phyloP scores from a whole-genome alignment of 1,140 invertebrate species.

The Orchesella cincta region DNA sequence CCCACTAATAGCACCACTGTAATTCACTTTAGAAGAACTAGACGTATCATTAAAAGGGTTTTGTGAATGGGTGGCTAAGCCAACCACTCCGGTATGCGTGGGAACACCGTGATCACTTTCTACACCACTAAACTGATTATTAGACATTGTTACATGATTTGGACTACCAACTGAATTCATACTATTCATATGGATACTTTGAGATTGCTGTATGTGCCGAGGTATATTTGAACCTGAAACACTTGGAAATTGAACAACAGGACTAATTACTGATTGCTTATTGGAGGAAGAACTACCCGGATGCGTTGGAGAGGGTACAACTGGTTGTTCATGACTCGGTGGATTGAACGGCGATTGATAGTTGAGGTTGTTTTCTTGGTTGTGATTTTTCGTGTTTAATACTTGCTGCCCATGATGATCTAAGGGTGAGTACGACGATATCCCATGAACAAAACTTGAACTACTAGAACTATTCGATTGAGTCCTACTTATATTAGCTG shows the following conservation, averaged over 20 bases:
- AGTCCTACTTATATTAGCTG: neutral
- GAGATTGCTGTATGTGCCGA: neutral
- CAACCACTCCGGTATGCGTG: neutral
- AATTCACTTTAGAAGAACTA: constrained; percentile 15
- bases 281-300: neutral
- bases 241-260: neutral
- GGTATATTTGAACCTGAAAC: neutral
- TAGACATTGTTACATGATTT: neutral
- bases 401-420: neutral
- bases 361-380: neutral
- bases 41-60: neutral
- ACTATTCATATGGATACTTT: constrained; percentile 19
- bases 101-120: neutral
- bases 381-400: constrained; percentile 5
- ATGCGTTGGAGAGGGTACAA: neutral
- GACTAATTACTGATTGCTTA: neutral
- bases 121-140: neutral
- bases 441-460: neutral
- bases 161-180: constrained; percentile 9
- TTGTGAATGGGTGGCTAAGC: neutral
- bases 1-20: neutral
- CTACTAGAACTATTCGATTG: neutral
- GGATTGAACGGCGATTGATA: constrained; percentile 2
- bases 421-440: neutral
- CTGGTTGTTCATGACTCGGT: neutral